Conservation (phyloP, 2,797 vertebrate species). For the Schizopygopsis pylzovi region DNA sequence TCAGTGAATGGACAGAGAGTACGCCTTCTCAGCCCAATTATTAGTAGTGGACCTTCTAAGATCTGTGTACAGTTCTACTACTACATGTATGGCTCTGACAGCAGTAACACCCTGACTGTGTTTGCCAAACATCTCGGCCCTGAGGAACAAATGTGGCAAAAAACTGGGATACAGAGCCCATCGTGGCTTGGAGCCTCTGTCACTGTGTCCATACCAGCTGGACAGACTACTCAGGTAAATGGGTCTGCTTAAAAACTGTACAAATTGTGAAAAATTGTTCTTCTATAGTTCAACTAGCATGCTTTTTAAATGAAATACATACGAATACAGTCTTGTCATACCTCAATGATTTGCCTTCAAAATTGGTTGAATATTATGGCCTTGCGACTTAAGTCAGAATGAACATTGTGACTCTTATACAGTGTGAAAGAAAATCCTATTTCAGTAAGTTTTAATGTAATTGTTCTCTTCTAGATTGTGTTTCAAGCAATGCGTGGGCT, state of each 20-base stretch:
- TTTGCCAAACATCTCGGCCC: conserved; percentile 57
- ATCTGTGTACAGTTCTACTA: conserved; percentile 82
- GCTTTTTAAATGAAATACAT: not conserved
- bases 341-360: not conserved
- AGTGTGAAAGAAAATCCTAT: not conserved
- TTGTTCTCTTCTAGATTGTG: conserved; percentile 68
- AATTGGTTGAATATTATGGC: not conserved
- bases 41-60: conserved; percentile 64
- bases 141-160: conserved; percentile 72
- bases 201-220: conserved; percentile 69
- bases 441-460: not conserved
- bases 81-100: conserved; percentile 78
- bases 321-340: not conserved
- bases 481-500: conserved; percentile 78
- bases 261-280: no score
- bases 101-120: conserved; percentile 65
- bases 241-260: not conserved
- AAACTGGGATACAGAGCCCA: conserved; percentile 74
- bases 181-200: conserved; percentile 76
- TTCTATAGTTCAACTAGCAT: not conserved
- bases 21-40: conserved; percentile 74
- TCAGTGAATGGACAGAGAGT: conserved; percentile 65
- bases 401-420: not conserved
- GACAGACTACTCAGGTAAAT: conserved; percentile 74
- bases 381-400: not conserved